Conservation (phyloP, 2,113 vertebrate genomes). For the Neolamprologus modestus region DNA sequence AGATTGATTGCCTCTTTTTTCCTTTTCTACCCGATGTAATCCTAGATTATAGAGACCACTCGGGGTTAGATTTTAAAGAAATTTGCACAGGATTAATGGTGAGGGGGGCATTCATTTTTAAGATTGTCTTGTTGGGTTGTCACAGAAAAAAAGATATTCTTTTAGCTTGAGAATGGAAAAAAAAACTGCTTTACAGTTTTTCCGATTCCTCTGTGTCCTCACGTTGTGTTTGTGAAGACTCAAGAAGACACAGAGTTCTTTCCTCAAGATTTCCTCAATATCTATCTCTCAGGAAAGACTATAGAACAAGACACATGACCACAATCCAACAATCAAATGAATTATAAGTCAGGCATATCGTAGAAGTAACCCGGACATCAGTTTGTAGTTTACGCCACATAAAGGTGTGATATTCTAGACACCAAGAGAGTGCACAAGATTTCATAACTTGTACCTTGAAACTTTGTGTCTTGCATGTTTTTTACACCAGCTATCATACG, state of each 20-base stretch:
- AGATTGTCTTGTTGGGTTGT: slow-evolving; percentile 30
- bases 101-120: slow-evolving; percentile 20
- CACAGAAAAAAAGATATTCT: slow-evolving; percentile 9
- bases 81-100: slow-evolving; percentile 56
- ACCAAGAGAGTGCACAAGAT: not conserved
- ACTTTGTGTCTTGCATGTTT: not conserved
- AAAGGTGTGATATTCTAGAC: not conserved
- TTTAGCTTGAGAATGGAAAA: not conserved
- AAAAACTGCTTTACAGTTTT: not conserved
- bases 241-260: not conserved
- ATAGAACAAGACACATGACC: not conserved
- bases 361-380: not conserved
- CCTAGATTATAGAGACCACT: slow-evolving; percentile 69
- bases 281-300: not conserved
- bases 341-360: not conserved
- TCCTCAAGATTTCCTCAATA: not conserved
- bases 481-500: not conserved
- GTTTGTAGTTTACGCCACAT: not conserved
- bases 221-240: not conserved
- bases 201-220: not conserved
- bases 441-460: not conserved
- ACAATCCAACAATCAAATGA: not conserved
- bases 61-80: slow-evolving; percentile 61
- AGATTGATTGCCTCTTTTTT: slow-evolving; percentile 72
- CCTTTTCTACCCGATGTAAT: slow-evolving; percentile 64